Conservation (phyloP, 2,797 vertebrate genomes). For the Fundulus diaphanus region DNA sequence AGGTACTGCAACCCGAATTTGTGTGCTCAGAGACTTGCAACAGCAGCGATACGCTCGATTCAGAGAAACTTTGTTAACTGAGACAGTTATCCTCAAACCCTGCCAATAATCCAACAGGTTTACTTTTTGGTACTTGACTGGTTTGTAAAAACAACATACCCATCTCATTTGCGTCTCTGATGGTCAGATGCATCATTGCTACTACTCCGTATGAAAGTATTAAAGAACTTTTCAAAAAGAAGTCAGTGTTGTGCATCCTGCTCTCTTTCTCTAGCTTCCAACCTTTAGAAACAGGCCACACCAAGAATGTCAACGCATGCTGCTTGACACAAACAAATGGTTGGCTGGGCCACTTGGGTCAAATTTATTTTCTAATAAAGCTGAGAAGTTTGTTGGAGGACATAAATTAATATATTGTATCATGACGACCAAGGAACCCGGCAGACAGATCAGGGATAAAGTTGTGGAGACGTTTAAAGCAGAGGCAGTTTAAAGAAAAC, state of each 20-base stretch:
- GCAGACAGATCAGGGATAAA: too few species aligned
- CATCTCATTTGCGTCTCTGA: slow-evolving; percentile 55
- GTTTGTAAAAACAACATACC: slow-evolving; percentile 28
- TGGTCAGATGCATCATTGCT: slow-evolving; percentile 28
- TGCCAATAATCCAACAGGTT: slow-evolving; percentile 51
- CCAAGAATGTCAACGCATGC: not conserved
- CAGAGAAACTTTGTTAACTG: slow-evolving; percentile 7
- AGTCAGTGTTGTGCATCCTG: not conserved
- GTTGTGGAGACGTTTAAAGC: too few species aligned
- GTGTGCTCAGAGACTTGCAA: not conserved
- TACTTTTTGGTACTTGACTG: not conserved
- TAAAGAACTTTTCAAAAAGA: slow-evolving; percentile 45
- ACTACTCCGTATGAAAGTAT: slow-evolving; percentile 52
- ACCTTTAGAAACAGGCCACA: not conserved
- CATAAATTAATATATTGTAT: too few species aligned
- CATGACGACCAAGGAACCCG: too few species aligned
- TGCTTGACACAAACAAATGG: not conserved
- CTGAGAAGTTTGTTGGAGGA: too few species aligned
- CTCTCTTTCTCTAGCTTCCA: not conserved
- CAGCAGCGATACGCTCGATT: slow-evolving; percentile 5
- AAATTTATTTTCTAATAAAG: too few species aligned
- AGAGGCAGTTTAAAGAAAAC: too few species aligned
- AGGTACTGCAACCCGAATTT: not conserved
- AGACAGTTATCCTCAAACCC: slow-evolving; percentile 46
- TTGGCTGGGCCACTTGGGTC: too few species aligned